Evolutionary conservation across 1,140 invertebrate species (phyloP).

Genomic region (Brachionus rubens): DNA sequence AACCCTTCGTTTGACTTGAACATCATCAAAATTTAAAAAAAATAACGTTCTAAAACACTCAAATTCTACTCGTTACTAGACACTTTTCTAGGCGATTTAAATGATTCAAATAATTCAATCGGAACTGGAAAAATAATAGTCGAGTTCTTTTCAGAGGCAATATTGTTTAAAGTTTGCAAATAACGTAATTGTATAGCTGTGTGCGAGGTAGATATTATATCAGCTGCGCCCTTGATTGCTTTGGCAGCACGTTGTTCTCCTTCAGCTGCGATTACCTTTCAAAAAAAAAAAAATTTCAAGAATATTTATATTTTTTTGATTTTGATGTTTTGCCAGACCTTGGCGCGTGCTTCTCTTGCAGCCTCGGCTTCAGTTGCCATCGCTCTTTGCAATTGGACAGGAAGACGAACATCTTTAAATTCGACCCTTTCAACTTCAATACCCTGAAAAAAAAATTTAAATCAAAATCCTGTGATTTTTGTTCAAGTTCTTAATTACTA

Average conservation of each 20-base stretch:
- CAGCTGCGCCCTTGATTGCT: conserved; percentile 41
- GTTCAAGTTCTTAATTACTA: neutral
- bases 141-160: conserved; percentile 80
- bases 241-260: conserved; percentile 47
- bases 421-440: conserved; percentile 47
- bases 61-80: neutral
- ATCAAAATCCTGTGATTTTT: neutral
- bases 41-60: neutral
- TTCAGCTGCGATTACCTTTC: conserved; percentile 48
- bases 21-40: neutral
- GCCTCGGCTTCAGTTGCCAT: conserved; percentile 58
- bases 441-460: conserved; percentile 13
- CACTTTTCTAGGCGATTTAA: neutral
- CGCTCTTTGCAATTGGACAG: conserved; percentile 53
- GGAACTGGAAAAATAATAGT: conserved; percentile 46
- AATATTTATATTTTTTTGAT: neutral
- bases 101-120: conserved; percentile 23
- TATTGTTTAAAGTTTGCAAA: conserved; percentile 81
- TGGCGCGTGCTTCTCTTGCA: conserved; percentile 54
- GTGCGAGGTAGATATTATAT: conserved; percentile 60
- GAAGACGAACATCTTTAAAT: conserved; percentile 51
- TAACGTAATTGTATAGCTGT: conserved; percentile 76
- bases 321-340: conserved; percentile 41
- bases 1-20: no score
- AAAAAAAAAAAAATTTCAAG: neutral